A percentile compares a stretch with the other conserved stretches of the same genome.
Conservation (phyloP, 2,113 vertebrate genomes). For the Montifringilla adamsi region DNA sequence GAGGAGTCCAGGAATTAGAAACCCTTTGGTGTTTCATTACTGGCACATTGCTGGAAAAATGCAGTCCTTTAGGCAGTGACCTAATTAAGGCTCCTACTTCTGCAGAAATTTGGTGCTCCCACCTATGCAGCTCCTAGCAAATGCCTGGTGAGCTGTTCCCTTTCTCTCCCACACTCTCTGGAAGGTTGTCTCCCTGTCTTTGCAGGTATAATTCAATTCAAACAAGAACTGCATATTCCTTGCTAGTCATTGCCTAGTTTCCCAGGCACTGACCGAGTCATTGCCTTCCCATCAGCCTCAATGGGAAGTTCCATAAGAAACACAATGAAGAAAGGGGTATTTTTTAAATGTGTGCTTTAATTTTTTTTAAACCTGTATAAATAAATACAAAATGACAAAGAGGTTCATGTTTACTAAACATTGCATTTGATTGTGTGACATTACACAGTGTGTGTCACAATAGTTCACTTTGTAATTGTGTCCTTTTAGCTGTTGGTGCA, state of each 20-base stretch:
- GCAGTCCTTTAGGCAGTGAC: background rate
- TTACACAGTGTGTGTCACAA: conserved; percentile 72
- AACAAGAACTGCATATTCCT: background rate
- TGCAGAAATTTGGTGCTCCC: background rate
- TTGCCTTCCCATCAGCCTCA: background rate
- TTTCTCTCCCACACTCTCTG: background rate
- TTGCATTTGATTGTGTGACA: conserved; percentile 72
- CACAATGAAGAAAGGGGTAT: background rate
- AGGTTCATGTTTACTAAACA: conserved; percentile 73
- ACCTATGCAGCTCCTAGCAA: background rate
- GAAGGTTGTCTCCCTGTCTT: background rate
- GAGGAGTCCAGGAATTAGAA: background rate
- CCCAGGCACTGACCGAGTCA: background rate
- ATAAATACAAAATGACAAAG: conserved; percentile 77
- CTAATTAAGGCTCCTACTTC: background rate
- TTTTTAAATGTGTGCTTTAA: conserved; percentile 73
- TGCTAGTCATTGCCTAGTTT: background rate
- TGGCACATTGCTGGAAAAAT: background rate
- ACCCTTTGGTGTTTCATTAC: background rate
- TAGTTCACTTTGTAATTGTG: conserved; percentile 67
- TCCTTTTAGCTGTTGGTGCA: conserved; percentile 67
- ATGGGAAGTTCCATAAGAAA: background rate
- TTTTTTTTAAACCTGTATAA: conserved; percentile 71
- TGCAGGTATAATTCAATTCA: background rate
- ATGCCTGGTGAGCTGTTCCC: background rate